Base-by-base conservation (phyloP, 1,140 invertebrate species). In the Ceratoteleas bidentatus region DNA sequence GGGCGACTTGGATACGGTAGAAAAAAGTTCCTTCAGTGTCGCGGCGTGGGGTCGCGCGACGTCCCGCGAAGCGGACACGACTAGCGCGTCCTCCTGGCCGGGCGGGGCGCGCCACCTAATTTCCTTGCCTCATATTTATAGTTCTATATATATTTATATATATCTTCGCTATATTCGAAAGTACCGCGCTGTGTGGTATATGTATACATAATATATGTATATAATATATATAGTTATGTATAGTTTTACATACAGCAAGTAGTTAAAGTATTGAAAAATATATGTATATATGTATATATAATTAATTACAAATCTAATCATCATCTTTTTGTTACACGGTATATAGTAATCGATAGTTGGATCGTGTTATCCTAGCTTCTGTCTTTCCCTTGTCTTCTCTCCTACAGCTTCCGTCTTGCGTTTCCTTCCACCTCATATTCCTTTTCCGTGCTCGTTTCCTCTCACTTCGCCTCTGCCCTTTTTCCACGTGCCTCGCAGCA, bases 241-340 rank as follows among this genome's bases (percentile, higher is more conserved):
- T 88, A 86, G 85, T 88, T 73, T 89, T 87, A 89, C n/a, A 88
- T 88, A 88, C 86, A 91, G 87, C 86, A 85, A 90, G 88, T 91
- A 90, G 88, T 89, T 90, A 89, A 90, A 87, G 88, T 90, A 90
- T 91, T 90, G 88, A 91, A 90, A 91, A 90, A 91, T 91, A 90
- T 91, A 90, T 90, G 72, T 82, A 79, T 83, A 81, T 81, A 76
- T 82, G 65, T 81, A 74, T 81, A 74, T 88, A 86, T 89, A 88
- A 87, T 89, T 87, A 89, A 90, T 91, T 91, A 90, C 86, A 91
- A 90, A 90, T 91, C 88, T 90, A 91, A 90, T 90, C 88, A 89
- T 90, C 83, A 87, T 88, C 83, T 84, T 88, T 70, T 89, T 86
- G 61, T 89, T 88, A 86, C 81, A 84, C 85, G 82, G 84, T 87